Base-by-base conservation (phyloP, 2,113 vertebrate species). In the Nyctibius bracteatus region DNA sequence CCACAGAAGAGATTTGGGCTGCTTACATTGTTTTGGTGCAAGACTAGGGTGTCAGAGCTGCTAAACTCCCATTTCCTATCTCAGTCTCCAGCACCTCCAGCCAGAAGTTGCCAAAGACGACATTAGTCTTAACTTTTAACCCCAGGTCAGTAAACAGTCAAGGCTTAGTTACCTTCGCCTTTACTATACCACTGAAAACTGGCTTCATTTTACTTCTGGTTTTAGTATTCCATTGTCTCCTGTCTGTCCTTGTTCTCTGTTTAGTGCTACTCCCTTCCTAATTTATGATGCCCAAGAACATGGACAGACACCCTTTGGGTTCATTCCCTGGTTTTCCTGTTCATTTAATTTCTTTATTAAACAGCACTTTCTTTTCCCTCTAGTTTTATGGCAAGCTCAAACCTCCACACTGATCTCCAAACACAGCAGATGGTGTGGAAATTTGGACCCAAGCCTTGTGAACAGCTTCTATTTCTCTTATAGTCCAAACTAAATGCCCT, bases 401-500 rank as follows among this genome's bases (percentile, higher is more conserved):
- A 81, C 70, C 65, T 65, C 77, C 68, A 84, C 47, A 63, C 35
- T 67, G 65, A 94, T 88, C 86, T 92, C 88, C 62, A 94, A 92
- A 94, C 66, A 91, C 46, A 94, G 81, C 73, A 94, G 88, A 95
- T 93, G 81, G 81, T 46, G 62, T 91, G 81, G 93, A 96, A 97
- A 97, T 96, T 95, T 96, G 92, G 94, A 94, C 58, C 66, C 31
- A 57, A 85, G 84, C 93, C 96, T 85, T 49, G 7, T 31, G 62
- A 96, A 90, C 70, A 91, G 85, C 58, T 91, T 90, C 89, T 91
- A 23, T 75, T 79, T 91, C 74, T 96, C 66, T 82, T 70, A 73
- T 30, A 49, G 58, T 90, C 91, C 87, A 94, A 97, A 77, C 87
- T 90, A 96, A 96, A 96, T 93, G 94, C 81, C 84, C 90, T 93